Base-by-base conservation (phyloP, 2,797 vertebrate genomes). In the Lophotriccus pileatus region DNA sequence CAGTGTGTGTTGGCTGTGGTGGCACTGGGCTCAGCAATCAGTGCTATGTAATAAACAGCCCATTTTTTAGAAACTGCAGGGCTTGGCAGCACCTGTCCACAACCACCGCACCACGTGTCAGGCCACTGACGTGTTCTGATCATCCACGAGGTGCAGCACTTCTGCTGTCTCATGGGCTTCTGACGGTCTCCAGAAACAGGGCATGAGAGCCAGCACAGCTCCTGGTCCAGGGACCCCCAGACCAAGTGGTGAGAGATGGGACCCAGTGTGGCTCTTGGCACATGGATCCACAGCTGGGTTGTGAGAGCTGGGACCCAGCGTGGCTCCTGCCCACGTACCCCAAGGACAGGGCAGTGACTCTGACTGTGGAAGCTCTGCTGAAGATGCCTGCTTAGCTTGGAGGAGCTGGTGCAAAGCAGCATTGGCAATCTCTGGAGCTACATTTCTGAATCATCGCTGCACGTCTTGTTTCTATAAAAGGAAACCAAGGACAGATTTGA, bases 381-480 rank as follows among this genome's bases (percentile, higher is more conserved):
- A 44, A 20, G 19, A n/a, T 0, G 25, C 30, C 46, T 90, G 59
- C 24, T 58, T 6, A 34, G 69, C 93, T 90, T 0, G 0, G 70
- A 82, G 89, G 75, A 86, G 46, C 86, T 36, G 77, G 81, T 73
- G 53, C 64, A 22, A 81, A 89, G 62, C 88, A 83, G 90, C 24
- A 13, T 77, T 67, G 81, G 88, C 88, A 93, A 39, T 93, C 63
- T 66, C 70, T 23, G 7, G 68, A 87, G 72, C 70, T 74, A 30
- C 58, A 14, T 64, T 74, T 95, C 72, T 92, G 94, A 94, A 93
- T 95, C 95, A 92, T 89, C 12, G 0, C 75, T 60, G 84, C 96
- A 93, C 90, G 92, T 52, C 90, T 90, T 41, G 39, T 89, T 95
- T 77, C 95, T 96, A 90, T 93, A 94, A 95, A 95, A 94, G 78